Evolutionary conservation across 2,113 vertebrate genomes (phyloP), one percentile per base, ranked within the genome.

Genomic region (Meleagris gallopavo): DNA sequence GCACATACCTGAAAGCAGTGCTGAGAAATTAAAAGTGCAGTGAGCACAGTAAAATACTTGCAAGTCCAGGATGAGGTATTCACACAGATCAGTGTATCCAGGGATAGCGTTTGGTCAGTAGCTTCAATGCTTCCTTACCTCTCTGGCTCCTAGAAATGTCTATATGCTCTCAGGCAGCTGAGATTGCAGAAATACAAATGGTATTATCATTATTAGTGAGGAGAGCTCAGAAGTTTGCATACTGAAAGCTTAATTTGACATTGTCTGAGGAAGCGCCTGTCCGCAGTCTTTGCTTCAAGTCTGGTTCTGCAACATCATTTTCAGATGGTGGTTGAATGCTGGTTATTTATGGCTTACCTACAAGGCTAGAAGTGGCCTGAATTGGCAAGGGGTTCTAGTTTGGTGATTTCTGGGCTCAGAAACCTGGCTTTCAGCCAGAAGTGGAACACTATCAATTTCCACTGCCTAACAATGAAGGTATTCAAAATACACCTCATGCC

Each of bases 1-100:
- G 57, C 77, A 6, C 19, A 0, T 9, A 6, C 40, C 4, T 2
- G 0, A 5, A 11, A 58, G 40, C 2, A 12, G 57, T 1, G 41
- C 13, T 11, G n/a, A 66, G 64, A 34, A 74, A 36, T 25, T 3
- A 7, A 12, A 32, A 27, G 6, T 57, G 22, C 71, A 79, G 48
- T 0, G 2, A 86, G 90, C 64, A 18, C 54, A 74, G 69, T 57
- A 7, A 5, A 70, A 19, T 10, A 0, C 6, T 5, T 27, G 43
- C n/a, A 66, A 3, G 3, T 21, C 18, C 38, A 7, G 62, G 27
- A 1, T 4, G 25, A 55, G 48, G 5, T 45, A 41, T 2, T 58
- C 24, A 1, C 58, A 24, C 21, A 2, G 21, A 7, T 7, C 40
- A 12, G 0, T 13, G 38, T 22, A 24, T 3, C 20, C 67, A 15